A percentile compares a stretch with the other conserved stretches of the same genome.
Conservation (phyloP, 2,888 invertebrate species). For the Synanthedon vespiformis region DNA sequence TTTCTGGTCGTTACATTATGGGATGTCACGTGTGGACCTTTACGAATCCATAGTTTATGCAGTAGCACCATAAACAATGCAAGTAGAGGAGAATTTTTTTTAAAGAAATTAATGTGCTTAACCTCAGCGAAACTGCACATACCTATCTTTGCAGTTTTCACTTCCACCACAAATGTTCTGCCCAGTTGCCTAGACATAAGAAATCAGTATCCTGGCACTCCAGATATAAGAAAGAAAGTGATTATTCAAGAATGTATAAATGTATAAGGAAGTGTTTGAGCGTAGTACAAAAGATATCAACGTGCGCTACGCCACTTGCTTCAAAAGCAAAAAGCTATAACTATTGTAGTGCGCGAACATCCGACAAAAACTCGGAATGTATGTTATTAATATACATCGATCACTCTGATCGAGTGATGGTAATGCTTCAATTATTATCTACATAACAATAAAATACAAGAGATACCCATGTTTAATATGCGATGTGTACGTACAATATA, state of each 20-base stretch:
- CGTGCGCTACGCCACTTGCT: constrained; percentile 25
- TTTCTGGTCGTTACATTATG: too few relatives aligned
- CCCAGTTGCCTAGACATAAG: not conserved
- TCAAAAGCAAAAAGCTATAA: not conserved
- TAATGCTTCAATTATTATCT: not conserved
- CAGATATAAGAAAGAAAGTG: too few relatives aligned
- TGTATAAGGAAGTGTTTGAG: not conserved
- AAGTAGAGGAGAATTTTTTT: too few relatives aligned
- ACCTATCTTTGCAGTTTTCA: too few relatives aligned
- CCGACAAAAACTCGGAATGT: not conserved
- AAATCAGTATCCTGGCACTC: not conserved
- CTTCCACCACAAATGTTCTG: not conserved
- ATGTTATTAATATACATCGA: not conserved
- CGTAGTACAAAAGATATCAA: constrained; percentile 59
- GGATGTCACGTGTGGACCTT: too few relatives aligned
- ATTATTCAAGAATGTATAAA: not conserved
- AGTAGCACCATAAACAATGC: too few relatives aligned
- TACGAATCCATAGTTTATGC: too few relatives aligned
- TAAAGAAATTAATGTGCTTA: too few relatives aligned
- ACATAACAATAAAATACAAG: too few relatives aligned
- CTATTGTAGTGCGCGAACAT: not conserved
- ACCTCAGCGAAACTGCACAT: too few relatives aligned
- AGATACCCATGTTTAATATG: too few relatives aligned
- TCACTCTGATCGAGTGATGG: not conserved
- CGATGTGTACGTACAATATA: too few relatives aligned